These are phyloP conservation scores for Eumeta japonica DNA, from an alignment of 1,140 invertebrate species.

Conservation along the genomic window DNA sequence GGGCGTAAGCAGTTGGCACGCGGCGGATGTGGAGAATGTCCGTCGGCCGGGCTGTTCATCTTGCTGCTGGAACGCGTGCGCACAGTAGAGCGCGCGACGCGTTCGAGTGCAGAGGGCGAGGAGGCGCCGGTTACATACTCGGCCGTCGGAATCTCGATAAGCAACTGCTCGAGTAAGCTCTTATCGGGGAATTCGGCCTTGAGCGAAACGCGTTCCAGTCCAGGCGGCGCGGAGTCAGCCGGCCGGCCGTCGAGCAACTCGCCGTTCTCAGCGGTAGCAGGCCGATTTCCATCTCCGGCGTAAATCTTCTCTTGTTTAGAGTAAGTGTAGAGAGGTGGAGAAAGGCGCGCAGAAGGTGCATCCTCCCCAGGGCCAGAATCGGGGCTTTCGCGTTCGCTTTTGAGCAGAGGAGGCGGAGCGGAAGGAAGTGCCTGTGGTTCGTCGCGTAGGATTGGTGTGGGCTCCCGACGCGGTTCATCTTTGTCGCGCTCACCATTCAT, in stretches of 20 bases:
- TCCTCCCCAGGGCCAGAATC: constrained; percentile 47
- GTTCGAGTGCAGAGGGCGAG: constrained; percentile 46
- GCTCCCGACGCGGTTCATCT: constrained; percentile 25
- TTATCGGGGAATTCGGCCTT: constrained; percentile 60
- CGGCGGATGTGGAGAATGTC: constrained; percentile 59
- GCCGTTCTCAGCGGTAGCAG: constrained; percentile 31
- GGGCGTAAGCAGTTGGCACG: constrained; percentile 67
- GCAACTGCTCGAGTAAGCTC: constrained; percentile 70
- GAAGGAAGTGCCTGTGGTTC: constrained; percentile 31
- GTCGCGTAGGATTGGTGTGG: constrained; percentile 18
- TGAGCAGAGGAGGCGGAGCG: constrained; percentile 19
- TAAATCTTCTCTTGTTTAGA: constrained; percentile 68
- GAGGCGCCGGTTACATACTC: constrained; percentile 59
- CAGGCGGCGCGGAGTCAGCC: constrained; percentile 5
- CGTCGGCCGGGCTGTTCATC: constrained; percentile 68
- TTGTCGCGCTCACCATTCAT: constrained; percentile 41
- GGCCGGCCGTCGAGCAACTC: too few species aligned
- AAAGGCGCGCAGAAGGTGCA: constrained; percentile 68
- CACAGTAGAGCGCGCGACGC: constrained; percentile 52
- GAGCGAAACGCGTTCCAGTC: constrained; percentile 35
- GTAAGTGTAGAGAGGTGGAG: constrained; percentile 73
- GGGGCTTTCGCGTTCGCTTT: constrained; percentile 17
- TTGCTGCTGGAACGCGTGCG: constrained; percentile 71
- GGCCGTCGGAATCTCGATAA: constrained; percentile 73
- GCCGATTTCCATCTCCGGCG: constrained; percentile 25